Evolutionary conservation across 1,140 invertebrate genomes (phyloP).

Genomic region (Phocides pigmalion): DNA sequence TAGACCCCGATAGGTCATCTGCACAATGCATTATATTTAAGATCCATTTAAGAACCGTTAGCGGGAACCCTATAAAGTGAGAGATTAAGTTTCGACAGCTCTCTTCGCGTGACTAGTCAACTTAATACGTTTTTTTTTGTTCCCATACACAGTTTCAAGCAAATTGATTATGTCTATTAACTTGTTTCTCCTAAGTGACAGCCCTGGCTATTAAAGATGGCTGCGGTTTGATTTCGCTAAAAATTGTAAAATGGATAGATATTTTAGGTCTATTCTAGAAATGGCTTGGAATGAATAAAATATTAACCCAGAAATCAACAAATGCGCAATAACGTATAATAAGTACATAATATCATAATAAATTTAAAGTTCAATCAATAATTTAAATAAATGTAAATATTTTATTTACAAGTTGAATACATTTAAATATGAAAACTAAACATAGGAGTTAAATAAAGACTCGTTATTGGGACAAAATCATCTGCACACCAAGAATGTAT

Average conservation of each 20-base stretch:
- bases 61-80: constrained; percentile 50
- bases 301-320: too few species aligned
- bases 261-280: neutral
- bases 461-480: too few species aligned
- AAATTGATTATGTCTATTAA: constrained; percentile 74
- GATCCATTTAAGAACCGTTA: constrained; percentile 47
- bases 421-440: too few species aligned
- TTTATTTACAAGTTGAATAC: too few species aligned
- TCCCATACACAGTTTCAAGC: constrained; percentile 49
- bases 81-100: constrained; percentile 63
- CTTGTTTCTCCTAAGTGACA: constrained; percentile 62
- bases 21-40: constrained; percentile 27
- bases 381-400: too few species aligned
- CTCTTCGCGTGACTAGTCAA: constrained; percentile 64
- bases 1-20: neutral
- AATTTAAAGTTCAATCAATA: too few species aligned
- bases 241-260: neutral
- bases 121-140: constrained; percentile 61
- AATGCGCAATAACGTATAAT: too few species aligned
- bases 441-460: too few species aligned
- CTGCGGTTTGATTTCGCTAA: constrained; percentile 39
- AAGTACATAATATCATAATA: too few species aligned
- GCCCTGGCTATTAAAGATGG: constrained; percentile 51
- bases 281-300: too few species aligned
- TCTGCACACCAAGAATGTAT: too few species aligned